These are phyloP conservation scores for Microtus richardsoni DNA, from an alignment of 2,113 vertebrate species.

Conservation along the genomic window DNA sequence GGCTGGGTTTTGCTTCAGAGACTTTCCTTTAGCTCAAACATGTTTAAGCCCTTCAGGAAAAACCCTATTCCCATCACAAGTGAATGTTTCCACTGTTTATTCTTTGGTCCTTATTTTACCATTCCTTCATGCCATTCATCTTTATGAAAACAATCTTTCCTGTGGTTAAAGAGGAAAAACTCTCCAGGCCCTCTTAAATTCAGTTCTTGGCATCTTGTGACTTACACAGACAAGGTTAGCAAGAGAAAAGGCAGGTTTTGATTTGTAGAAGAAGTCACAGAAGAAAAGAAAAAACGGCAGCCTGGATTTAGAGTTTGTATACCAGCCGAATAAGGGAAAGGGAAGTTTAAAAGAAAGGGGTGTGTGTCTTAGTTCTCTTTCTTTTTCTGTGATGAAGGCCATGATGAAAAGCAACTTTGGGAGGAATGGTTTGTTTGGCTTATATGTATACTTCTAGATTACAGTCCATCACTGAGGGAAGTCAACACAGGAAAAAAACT, in stretches of 20 bases:
- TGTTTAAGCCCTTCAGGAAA: not conserved
- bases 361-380: not conserved
- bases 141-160: conserved; percentile 24
- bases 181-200: not conserved
- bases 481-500: not conserved
- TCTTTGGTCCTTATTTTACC: not conserved
- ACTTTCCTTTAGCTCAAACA: conserved; percentile 13
- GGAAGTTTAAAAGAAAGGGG: not conserved
- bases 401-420: not conserved
- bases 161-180: not conserved
- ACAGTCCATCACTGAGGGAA: not conserved
- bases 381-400: not conserved
- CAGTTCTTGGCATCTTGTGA: not conserved
- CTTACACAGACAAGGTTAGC: not conserved
- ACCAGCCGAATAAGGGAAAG: not conserved
- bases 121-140: not conserved
- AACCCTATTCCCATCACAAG: not conserved
- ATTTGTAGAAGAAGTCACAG: not conserved
- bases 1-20: not conserved
- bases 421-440: not conserved
- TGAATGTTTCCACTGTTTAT: not conserved
- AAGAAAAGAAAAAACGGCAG: not conserved
- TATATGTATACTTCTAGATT: not conserved
- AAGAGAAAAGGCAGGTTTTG: not conserved
- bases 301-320: not conserved